Evolutionary conservation across 37 sponge, comb jelly and placozoan genomes (phyloP).

Genomic region (Hexactinellida sp.): DNA sequence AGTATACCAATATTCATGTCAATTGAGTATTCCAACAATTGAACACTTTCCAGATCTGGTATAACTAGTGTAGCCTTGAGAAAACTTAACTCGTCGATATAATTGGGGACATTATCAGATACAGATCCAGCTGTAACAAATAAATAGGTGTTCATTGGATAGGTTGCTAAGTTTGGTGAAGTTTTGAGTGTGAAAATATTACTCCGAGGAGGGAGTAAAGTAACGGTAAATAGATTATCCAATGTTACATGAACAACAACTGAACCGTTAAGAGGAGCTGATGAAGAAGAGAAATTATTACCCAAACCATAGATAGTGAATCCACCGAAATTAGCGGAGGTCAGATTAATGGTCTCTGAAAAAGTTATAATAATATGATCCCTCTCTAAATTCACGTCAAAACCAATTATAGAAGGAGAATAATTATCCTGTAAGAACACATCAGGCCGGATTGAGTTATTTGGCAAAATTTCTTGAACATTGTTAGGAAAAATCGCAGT

Average conservation of each 20-base stretch:
- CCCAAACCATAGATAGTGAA: not conserved
- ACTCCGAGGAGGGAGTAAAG: conserved; percentile 34
- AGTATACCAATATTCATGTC: conserved; percentile 64
- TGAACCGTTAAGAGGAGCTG: not conserved
- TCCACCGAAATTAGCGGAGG: not conserved
- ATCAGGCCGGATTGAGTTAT: not conserved
- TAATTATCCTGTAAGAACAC: not conserved
- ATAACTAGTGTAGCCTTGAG: not conserved
- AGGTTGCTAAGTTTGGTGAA: conserved; percentile 35
- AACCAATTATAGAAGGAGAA: not conserved
- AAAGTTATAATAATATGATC: conserved; percentile 35
- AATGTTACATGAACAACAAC: not conserved
- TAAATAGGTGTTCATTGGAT: conserved; percentile 37
- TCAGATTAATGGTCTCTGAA: conserved; percentile 32
- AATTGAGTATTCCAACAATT: conserved; percentile 37
- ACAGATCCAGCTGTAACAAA: conserved; percentile 37
- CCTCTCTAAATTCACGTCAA: conserved; percentile 44
- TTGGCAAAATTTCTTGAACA: conserved; percentile 21
- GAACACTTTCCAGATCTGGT: not conserved
- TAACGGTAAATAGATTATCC: not conserved
- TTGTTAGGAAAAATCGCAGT: conserved; percentile 42
- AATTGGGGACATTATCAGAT: conserved; percentile 35
- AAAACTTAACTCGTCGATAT: conserved; percentile 19
- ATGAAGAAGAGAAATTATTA: not conserved
- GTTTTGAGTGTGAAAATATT: conserved; percentile 30